Conservation (phyloP, 37 sponge, comb jelly and placozoan genomes). For the Ephydatia muelleri region DNA sequence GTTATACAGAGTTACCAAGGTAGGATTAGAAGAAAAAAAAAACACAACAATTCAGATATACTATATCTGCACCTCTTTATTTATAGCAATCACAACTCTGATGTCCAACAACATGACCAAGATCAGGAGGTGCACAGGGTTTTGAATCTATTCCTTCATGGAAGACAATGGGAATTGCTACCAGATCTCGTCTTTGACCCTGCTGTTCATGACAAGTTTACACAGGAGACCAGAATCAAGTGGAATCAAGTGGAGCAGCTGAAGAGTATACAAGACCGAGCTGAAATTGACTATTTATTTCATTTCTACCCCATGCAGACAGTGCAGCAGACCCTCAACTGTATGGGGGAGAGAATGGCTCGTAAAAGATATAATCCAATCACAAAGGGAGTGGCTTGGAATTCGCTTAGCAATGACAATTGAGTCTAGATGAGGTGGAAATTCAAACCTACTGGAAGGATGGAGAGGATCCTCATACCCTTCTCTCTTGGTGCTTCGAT, state of each 20-base stretch:
- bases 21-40: neutral
- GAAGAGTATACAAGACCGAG: neutral
- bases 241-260: constrained; percentile 1
- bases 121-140: neutral
- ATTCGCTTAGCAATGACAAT: neutral
- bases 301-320: neutral
- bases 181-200: neutral
- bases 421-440: neutral
- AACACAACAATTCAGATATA: neutral
- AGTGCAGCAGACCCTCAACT: constrained; percentile 1
- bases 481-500: neutral
- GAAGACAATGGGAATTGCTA: neutral
- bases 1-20: neutral
- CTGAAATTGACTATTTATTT: neutral
- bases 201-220: constrained; percentile 1
- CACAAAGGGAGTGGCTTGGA: neutral
- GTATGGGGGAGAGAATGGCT: neutral
- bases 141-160: neutral
- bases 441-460: neutral
- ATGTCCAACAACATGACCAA: neutral
- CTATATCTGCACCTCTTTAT: neutral
- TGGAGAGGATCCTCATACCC: neutral
- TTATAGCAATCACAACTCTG: neutral
- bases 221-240: neutral
- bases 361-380: neutral